Percentiles rank a stretch among this genome's conserved stretches.
These are phyloP conservation scores for Orchestia grillus DNA, from an alignment of 1,140 invertebrate genomes.

Conservation along the genomic window DNA sequence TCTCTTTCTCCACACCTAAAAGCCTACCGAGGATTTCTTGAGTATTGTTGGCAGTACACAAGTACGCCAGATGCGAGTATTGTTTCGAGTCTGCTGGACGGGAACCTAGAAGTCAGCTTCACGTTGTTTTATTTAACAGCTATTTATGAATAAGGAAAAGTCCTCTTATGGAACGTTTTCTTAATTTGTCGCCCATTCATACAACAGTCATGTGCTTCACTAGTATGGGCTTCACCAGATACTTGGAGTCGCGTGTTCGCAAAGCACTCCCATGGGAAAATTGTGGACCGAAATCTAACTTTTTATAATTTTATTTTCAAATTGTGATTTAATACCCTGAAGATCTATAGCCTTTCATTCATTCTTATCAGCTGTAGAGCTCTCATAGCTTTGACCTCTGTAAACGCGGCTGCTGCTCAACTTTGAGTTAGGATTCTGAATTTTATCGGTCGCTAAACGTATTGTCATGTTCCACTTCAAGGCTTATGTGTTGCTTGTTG, in stretches of 20 bases:
- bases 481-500: too few relatives aligned
- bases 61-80: not conserved
- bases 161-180: too few relatives aligned
- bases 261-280: not conserved
- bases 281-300: too few relatives aligned
- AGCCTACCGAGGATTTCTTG: too few relatives aligned
- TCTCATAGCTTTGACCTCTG: not conserved
- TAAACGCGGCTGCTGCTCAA: not conserved
- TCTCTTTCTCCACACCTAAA: not conserved
- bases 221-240: not conserved
- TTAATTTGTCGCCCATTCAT: not conserved
- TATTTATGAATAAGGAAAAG: not conserved
- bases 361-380: too few relatives aligned
- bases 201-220: not conserved
- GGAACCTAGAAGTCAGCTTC: not conserved
- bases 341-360: too few relatives aligned
- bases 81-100: not conserved
- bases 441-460: not conserved
- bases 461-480: not conserved
- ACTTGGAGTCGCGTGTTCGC: not conserved
- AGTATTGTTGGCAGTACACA: too few relatives aligned
- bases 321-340: too few relatives aligned
- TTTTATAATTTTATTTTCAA: too few relatives aligned
- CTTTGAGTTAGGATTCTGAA: not conserved
- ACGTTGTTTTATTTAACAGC: not conserved